Evolutionary conservation across 1,140 invertebrate species (phyloP).

Genomic region (Venustaconcha ellipsiformis): DNA sequence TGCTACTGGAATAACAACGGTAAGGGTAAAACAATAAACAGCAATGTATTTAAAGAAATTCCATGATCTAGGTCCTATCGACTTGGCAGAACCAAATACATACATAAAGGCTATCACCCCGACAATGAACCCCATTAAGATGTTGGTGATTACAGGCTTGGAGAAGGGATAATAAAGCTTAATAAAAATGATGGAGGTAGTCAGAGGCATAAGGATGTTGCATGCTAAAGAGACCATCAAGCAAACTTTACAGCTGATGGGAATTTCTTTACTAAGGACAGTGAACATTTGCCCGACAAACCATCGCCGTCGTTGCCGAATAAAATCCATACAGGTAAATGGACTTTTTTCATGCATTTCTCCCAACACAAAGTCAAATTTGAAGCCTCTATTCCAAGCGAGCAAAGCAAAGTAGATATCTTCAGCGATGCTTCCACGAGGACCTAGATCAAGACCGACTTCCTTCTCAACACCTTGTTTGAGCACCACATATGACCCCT

Average conservation of each 20-base stretch:
- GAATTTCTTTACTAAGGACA: constrained; percentile 89
- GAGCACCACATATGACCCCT: constrained; percentile 73
- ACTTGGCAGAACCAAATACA: constrained; percentile 93
- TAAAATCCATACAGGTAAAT: constrained; percentile 93
- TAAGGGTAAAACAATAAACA: constrained; percentile 67
- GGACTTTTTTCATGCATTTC: constrained; percentile 99
- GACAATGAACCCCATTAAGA: constrained; percentile 88
- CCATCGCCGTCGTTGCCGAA: constrained; percentile 97
- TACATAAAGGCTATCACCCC: constrained; percentile 96
- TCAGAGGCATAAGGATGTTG: constrained; percentile 94
- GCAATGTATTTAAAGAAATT: constrained; percentile 78
- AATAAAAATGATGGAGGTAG: constrained; percentile 89
- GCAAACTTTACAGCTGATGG: constrained; percentile 84
- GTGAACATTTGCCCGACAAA: constrained; percentile 95
- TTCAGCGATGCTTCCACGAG: constrained; percentile 96
- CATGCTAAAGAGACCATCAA: constrained; percentile 92
- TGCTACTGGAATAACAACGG: constrained; percentile 21
- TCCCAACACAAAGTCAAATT: constrained; percentile 67
- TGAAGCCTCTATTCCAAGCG: constrained; percentile 74
- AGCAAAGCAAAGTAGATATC: constrained; percentile 97
- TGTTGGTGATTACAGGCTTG: constrained; percentile 80
- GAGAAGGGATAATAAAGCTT: constrained; percentile 87
- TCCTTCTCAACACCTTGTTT: constrained; percentile 87
- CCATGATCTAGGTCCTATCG: constrained; percentile 90
- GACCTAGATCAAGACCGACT: constrained; percentile 94